Base-by-base conservation (phyloP, 2,888 invertebrate species). In the Sinohyriopsis cumingii region DNA sequence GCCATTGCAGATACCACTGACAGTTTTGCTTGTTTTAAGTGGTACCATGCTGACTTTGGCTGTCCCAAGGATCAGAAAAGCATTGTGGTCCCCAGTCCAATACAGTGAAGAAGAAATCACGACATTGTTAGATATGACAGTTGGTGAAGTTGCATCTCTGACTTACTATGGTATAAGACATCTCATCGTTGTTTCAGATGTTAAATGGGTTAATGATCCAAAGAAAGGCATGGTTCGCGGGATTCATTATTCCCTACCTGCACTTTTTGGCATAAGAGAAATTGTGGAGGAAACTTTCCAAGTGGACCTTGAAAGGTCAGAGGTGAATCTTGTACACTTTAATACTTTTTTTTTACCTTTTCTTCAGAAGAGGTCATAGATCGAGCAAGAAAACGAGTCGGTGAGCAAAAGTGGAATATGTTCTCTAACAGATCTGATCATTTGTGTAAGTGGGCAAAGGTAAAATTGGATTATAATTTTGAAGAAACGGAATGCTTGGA, bases 401-500 rank as follows among this genome's bases (percentile, higher is more conserved):
- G 57, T 19, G 68, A 68, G 25, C 57, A 19, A n/a, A 68, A 68
- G 55, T 68, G 68, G 68, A 55, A 56, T 7, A 12, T 24, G 0
- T 5, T n/a, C 5, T 45, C 62, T 0, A 63, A 68, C 28, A 25
- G 62, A 22, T 68, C 68, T 3, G 63, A 57, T n/a, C 63, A 68
- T 68, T 59, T 68, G 15, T 68, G 68, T 24, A 56, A n/a, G 57
- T 68, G 68, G 68, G 68, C 68, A 24, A 63, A 63, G 28, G 45
- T 63, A 53, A 53, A 57, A 9, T n/a, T 9, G 6, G 20, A 25
- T 20, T 59, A 56, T 12, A 15, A 54, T 20, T 28, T 5, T 28
- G 68, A 15, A 19, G 45, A 53, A 19, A 25, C 53, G 6, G 63
- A 57, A n/a, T 56, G 54, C 19, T 22, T 20, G 3, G 68, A 33